Base-by-base conservation (phyloP, 37 sponge, comb jelly and placozoan species). In the Ephydatia muelleri region DNA sequence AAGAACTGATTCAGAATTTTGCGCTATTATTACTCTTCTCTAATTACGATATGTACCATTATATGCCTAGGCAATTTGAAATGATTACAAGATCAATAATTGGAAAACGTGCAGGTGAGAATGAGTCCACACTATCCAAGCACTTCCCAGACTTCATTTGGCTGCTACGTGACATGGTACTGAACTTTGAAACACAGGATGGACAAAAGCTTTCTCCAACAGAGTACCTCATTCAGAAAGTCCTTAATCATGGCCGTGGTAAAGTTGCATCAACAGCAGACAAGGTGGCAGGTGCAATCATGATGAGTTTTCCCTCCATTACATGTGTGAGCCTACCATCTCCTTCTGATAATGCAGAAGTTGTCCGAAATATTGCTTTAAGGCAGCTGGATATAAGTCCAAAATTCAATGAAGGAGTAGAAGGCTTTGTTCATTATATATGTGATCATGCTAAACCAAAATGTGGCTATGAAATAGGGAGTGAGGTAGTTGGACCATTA, bases 81-180 rank as follows among this genome's bases (percentile, higher is more conserved):
- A 38, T 74, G 5, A 33, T 83, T 28, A 67, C 84, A 4, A 64
- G 0, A 5, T 83, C 84, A 2, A 75, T 83, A 31, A 68, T 76
- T 64, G 30, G 74, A 26, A 25, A 65, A 11, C 22, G 14, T 8
- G 37, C 0, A 0, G 72, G 71, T 26, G 65, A 72, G 3, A 38
- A 47, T 74, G 84, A 83, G 12, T 1, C 11, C 66, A 76, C 74
- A 48, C 64, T 83, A 2, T 39, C 43, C 6, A 47, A 78, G 3
- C 35, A 67, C 33, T 88, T 88, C 38, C 88, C 88, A 2, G 12
- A 83, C 31, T 88, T 88, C 73, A 26, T 88, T 36, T 88, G 88
- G 88, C 57, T 88, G 27, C 38, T 88, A 13, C 83, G 88, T 19
- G 86, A 85, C 32, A 65, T 72, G 9, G 2, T 5, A 0, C 80